These are phyloP conservation scores for Coryphaenoides rupestris DNA, from an alignment of 2,113 vertebrate genomes.

Conservation along the genomic window DNA sequence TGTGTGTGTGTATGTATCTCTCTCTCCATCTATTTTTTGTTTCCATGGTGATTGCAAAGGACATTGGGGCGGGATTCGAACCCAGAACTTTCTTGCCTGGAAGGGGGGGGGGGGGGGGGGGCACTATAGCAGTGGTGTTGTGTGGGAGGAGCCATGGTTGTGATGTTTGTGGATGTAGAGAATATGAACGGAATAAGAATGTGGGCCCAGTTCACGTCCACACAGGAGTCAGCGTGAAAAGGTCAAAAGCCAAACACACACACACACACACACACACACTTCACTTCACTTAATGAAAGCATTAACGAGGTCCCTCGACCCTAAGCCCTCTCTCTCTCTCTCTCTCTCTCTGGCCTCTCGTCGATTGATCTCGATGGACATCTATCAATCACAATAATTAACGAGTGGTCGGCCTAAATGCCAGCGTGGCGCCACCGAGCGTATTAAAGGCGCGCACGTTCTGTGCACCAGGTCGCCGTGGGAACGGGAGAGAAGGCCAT, in stretches of 20 bases:
- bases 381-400: constrained; percentile 64
- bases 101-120: too few relatives aligned
- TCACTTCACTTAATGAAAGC: neutral
- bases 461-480: neutral
- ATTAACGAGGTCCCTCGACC: neutral
- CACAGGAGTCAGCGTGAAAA: constrained; percentile 37
- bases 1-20: too few relatives aligned
- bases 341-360: constrained; percentile 4
- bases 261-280: neutral
- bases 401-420: constrained; percentile 66
- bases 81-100: too few relatives aligned
- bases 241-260: constrained; percentile 18
- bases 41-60: too few relatives aligned
- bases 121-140: too few relatives aligned
- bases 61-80: too few relatives aligned
- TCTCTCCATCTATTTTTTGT: too few relatives aligned
- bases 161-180: neutral
- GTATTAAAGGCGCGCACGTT: constrained; percentile 43
- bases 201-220: constrained; percentile 50
- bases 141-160: too few relatives aligned
- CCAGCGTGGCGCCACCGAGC: constrained; percentile 54
- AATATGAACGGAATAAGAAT: constrained; percentile 41
- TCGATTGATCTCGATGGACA: constrained; percentile 25
- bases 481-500: neutral
- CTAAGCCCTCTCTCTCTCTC: constrained; percentile 1